Percentiles rank a stretch among this genome's conserved stretches.
Conservation (phyloP, 1,140 invertebrate species). For the Lepidurus apus region DNA sequence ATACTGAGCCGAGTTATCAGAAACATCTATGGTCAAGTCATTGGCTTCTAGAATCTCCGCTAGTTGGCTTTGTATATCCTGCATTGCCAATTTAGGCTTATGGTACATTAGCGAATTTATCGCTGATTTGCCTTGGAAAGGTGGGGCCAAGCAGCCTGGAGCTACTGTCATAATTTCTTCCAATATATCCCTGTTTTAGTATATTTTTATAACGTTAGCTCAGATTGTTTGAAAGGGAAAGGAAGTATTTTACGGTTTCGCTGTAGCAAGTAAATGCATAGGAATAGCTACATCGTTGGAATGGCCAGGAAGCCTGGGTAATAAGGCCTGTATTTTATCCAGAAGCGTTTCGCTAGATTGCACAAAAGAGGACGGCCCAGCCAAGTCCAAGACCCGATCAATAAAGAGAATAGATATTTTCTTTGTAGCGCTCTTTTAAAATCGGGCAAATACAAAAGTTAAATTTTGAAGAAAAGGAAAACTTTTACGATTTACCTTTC, state of each 20-base stretch:
- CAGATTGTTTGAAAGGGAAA: not conserved
- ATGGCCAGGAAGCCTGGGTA: slow-evolving; percentile 59
- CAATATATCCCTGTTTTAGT: not conserved
- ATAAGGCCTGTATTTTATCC: slow-evolving; percentile 55
- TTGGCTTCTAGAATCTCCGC: slow-evolving; percentile 2
- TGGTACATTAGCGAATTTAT: not conserved
- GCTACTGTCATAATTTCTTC: slow-evolving; percentile 20
- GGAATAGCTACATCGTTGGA: slow-evolving; percentile 58
- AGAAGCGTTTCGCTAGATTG: slow-evolving; percentile 53
- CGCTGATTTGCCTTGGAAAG: not conserved
- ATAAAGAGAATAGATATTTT: slow-evolving; percentile 59
- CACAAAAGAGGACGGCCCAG: slow-evolving; percentile 50
- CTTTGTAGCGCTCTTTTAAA: slow-evolving; percentile 48
- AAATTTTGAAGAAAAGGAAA: slow-evolving; percentile 13
- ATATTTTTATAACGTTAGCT: not conserved
- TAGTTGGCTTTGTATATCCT: slow-evolving; percentile 1
- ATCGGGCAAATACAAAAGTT: slow-evolving; percentile 29
- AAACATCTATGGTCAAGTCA: not conserved
- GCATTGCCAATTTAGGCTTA: slow-evolving; percentile 24
- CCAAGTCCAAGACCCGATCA: slow-evolving; percentile 60
- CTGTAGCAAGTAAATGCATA: slow-evolving; percentile 56
- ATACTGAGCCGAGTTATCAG: not conserved
- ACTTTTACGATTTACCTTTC: slow-evolving; percentile 47
- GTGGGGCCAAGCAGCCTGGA: slow-evolving; percentile 27
- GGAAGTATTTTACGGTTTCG: slow-evolving; percentile 48